A percentile compares a stretch with the other conserved stretches of the same genome.
phyloP scores from a whole-genome alignment of 1,140 invertebrate genomes.

The Apis dorsata region DNA sequence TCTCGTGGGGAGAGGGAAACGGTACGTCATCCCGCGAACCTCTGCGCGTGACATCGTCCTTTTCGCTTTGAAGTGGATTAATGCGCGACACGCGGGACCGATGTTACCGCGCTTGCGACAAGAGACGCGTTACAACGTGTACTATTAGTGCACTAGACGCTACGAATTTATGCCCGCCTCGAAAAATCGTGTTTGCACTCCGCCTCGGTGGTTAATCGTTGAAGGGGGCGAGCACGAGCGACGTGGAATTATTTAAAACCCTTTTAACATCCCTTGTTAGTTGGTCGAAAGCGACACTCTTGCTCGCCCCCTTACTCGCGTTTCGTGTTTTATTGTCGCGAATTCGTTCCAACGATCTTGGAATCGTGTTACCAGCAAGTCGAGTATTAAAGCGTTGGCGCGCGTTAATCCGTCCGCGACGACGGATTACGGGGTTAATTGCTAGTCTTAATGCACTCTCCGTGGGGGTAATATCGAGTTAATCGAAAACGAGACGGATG shows the following conservation, averaged over 20 bases:
- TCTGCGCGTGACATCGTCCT: conserved; percentile 57
- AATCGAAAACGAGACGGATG: too few relatives aligned
- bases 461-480: too few relatives aligned
- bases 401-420: not conserved
- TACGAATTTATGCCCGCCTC: conserved; percentile 13
- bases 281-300: not conserved
- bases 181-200: not conserved
- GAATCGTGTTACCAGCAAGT: not conserved
- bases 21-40: conserved; percentile 60
- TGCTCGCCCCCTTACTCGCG: not conserved
- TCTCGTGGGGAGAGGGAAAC: conserved; percentile 54
- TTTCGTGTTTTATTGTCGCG: not conserved
- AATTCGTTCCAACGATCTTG: not conserved
- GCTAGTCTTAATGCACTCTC: not conserved
- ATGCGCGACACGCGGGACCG: conserved; percentile 45
- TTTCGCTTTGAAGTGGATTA: conserved; percentile 59
- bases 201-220: not conserved
- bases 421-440: not conserved
- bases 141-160: conserved; percentile 42
- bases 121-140: conserved; percentile 15
- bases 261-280: not conserved
- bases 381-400: not conserved
- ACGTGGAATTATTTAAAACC: not conserved
- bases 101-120: conserved; percentile 38
- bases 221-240: not conserved